A percentile compares a stretch with the other conserved stretches of the same genome.
phyloP scores from a whole-genome alignment of 1,140 invertebrate species.

The Lineus longissimus region DNA sequence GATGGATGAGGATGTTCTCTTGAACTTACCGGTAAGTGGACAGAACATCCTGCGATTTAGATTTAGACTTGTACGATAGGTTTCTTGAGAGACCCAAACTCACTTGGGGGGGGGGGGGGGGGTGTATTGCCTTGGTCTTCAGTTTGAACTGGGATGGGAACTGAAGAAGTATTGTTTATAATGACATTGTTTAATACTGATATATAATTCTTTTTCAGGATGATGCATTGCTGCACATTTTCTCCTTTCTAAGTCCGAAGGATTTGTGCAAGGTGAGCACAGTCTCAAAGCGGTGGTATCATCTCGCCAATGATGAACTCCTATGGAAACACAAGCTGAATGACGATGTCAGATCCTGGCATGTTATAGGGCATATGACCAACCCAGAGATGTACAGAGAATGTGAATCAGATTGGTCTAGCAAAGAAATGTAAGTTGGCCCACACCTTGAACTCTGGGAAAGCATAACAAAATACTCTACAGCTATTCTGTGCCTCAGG shows the following conservation, averaged over 20 bases:
- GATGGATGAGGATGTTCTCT: neutral
- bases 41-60: neutral
- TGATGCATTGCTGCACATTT: no score
- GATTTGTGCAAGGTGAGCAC: neutral
- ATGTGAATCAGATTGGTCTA: constrained; percentile 39
- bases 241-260: constrained; percentile 1
- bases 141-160: no score
- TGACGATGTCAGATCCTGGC: constrained; percentile 21
- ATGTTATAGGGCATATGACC: constrained; percentile 33
- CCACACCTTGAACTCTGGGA: neutral
- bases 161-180: no score
- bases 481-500: neutral
- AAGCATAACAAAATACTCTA: neutral
- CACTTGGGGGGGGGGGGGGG: no score
- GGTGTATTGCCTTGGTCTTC: no score
- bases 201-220: no score
- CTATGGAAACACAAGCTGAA: constrained; percentile 10
- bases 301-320: constrained; percentile 7
- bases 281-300: constrained; percentile 6
- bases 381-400: constrained; percentile 41
- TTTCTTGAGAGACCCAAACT: neutral
- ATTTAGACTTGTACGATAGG: neutral
- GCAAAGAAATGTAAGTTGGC: constrained; percentile 42
- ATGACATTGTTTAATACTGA: no score
- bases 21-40: neutral